These are phyloP conservation scores for Clarias batrachus DNA, from an alignment of 2,113 vertebrate species.

Conservation along the genomic window DNA sequence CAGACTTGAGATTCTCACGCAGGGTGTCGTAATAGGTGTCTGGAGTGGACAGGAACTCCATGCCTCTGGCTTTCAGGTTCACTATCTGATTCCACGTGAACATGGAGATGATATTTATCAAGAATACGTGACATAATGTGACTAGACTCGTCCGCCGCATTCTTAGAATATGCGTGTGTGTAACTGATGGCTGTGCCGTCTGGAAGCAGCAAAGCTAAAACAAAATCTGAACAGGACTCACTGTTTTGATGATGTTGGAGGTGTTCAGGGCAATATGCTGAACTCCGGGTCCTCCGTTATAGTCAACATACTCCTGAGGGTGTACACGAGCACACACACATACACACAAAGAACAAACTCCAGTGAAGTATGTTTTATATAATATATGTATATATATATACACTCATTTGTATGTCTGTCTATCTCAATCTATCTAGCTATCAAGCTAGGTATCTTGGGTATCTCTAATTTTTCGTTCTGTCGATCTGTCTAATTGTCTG, in stretches of 20 bases:
- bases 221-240: slow-evolving; percentile 40
- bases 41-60: slow-evolving; percentile 76
- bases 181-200: neutral
- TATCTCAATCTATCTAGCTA: neutral
- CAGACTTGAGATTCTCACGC: slow-evolving; percentile 70
- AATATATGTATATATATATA: too few relatives aligned
- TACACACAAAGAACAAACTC: neutral
- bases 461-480: neutral
- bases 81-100: slow-evolving; percentile 65
- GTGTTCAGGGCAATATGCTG: slow-evolving; percentile 83
- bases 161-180: neutral
- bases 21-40: slow-evolving; percentile 74
- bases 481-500: neutral
- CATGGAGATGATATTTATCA: neutral
- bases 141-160: neutral
- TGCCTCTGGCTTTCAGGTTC: slow-evolving; percentile 75
- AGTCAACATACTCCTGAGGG: slow-evolving; percentile 78
- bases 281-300: slow-evolving; percentile 78
- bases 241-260: slow-evolving; percentile 76
- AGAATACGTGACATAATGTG: neutral
- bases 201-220: neutral
- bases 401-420: neutral
- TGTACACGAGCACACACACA: neutral
- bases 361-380: neutral
- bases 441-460: neutral